Evolutionary conservation across 2,797 vertebrate species (phyloP), one percentile per base, ranked within the genome.

Genomic region (Hippopotamyrus pictus): DNA sequence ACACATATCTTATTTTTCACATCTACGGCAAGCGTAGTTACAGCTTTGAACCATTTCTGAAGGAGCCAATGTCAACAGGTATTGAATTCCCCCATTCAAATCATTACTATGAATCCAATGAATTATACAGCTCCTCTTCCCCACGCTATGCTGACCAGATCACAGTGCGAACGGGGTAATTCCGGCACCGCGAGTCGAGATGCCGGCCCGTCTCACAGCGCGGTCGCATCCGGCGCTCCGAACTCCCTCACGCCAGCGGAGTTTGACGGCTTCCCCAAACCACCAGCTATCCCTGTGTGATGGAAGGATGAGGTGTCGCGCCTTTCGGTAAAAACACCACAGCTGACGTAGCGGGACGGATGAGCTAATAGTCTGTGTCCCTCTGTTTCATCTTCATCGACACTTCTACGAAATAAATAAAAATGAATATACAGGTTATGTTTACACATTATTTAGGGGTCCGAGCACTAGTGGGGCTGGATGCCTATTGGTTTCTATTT

Each of bases 101-200:
- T 86, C 1, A 4, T 33, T 54, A 54, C 53, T 53, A 53, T 86
- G 84, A 86, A 86, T 54, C 22, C 84, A 33, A 53, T 86, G 50
- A 86, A 86, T 86, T 86, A 86, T 86, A 86, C 84, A 86, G 22
- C 14, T 9, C 50, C 46, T 54, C 11, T 29, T 54, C 50, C 84
- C 14, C 25, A 53, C 1, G 3, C 51, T 54, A 29, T 53, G 25
- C 29, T 37, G 82, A 84, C 3, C 19, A 29, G 3, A 22, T 84
- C n/a, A n/a, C 19, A 14, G 7, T 25, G 48, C 22, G 3, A 84
- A 25, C 48, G 1, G 7, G 82, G 12, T 84, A 48, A 84, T 48
- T 46, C 82, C 12, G 3, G 17, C 46, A 7, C 2, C 6, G 19
- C 8, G 0, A 48, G 41, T 19, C 7, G 41, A 83, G 46, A 50